Evolutionary conservation across 2,888 invertebrate species (phyloP).

Genomic region (Hirtodrosophila duncani): DNA sequence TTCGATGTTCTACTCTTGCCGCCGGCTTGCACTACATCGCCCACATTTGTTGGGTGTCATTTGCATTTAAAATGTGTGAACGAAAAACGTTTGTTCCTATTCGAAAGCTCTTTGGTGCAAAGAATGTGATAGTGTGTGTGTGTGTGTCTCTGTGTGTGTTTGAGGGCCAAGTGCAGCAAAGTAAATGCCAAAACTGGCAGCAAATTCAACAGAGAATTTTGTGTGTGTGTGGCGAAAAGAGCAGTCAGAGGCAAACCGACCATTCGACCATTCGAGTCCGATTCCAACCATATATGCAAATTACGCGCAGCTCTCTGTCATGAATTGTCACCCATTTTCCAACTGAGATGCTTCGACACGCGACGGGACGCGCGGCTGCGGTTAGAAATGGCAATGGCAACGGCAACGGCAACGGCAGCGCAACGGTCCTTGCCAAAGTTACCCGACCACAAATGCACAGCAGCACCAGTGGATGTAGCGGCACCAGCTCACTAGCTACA

Average conservation of each 20-base stretch:
- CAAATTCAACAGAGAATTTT: conserved; percentile 49
- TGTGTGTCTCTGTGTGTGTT: conserved; percentile 11
- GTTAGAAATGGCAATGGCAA: conserved; percentile 8
- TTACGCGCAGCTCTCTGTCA: conserved; percentile 66
- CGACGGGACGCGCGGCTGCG: conserved; percentile 23
- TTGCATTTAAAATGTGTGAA: conserved; percentile 43
- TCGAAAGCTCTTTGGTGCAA: conserved; percentile 17
- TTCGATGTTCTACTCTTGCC: no score
- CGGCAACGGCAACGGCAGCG: conserved; percentile 25
- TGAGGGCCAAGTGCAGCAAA: conserved; percentile 27
- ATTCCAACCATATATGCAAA: conserved; percentile 65
- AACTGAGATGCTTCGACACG: conserved; percentile 68
- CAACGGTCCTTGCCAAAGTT: conserved; percentile 12
- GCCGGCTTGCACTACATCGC: no score
- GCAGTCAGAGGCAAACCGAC: conserved; percentile 5
- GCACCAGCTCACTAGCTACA: conserved; percentile 25
- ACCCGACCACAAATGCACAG: conserved; percentile 41
- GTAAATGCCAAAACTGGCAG: conserved; percentile 37
- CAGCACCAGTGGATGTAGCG: conserved; percentile 31
- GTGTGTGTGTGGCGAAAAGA: conserved; percentile 29
- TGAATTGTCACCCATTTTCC: conserved; percentile 73
- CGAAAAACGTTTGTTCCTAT: conserved; percentile 1
- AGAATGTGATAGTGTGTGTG: no score
- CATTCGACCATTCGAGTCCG: conserved; percentile 31
- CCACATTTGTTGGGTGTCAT: no score